These are phyloP conservation scores for Diploptera punctata DNA, from an alignment of 2,888 invertebrate species.

Conservation along the genomic window DNA sequence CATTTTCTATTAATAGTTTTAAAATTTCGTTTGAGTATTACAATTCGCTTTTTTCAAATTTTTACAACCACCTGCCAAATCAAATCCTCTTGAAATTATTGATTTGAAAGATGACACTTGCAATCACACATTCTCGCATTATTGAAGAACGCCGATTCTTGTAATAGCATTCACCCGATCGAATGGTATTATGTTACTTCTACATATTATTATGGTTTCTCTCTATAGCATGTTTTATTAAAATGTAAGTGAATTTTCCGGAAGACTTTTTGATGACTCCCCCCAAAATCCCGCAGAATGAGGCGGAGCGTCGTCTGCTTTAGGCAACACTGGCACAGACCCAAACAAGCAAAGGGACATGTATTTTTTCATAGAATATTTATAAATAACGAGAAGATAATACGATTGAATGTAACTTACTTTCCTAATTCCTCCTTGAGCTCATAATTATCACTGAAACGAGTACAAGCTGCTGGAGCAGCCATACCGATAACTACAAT, in stretches of 20 bases:
- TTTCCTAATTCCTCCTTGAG: slow-evolving; percentile 99
- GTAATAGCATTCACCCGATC: no score
- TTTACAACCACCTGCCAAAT: slow-evolving; percentile 31
- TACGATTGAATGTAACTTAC: slow-evolving; percentile 67
- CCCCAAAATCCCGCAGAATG: slow-evolving; percentile 22
- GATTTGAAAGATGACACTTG: slow-evolving; percentile 36
- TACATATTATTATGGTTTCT: no score
- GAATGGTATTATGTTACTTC: no score
- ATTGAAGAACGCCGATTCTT: not conserved
- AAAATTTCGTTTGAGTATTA: no score
- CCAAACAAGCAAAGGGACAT: slow-evolving; percentile 24
- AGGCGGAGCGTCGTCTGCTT: slow-evolving; percentile 36
- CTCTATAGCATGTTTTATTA: no score
- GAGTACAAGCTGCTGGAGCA: slow-evolving; percentile 90
- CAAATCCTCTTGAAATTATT: slow-evolving; percentile 31
- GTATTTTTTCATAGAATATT: not conserved
- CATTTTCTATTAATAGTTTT: no score
- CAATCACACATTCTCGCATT: not conserved
- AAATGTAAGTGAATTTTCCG: not conserved
- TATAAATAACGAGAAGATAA: slow-evolving; percentile 23
- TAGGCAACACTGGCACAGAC: slow-evolving; percentile 26
- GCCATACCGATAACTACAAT: slow-evolving; percentile 70
- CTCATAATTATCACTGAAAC: slow-evolving; percentile 99
- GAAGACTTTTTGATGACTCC: slow-evolving; percentile 26
- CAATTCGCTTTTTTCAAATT: not conserved